A percentile compares a stretch with the other conserved stretches of the same genome.
These are phyloP conservation scores for Isoperla grammatica DNA, from an alignment of 2,888 invertebrate genomes.

Conservation along the genomic window DNA sequence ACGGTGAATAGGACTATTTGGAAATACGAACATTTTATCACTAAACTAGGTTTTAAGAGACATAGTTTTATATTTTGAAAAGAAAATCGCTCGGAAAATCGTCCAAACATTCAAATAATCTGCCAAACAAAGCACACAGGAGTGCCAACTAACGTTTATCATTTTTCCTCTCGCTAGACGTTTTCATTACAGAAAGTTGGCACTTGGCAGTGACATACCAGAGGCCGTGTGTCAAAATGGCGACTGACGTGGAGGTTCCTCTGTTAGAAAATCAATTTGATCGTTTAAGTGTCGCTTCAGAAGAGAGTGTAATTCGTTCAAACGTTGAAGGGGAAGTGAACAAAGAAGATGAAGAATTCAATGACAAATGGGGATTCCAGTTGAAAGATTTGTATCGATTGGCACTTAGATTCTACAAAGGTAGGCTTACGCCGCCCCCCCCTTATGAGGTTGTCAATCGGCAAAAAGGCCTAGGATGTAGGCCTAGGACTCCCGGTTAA, in stretches of 20 bases:
- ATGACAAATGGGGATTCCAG: conserved; percentile 28
- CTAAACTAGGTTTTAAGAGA: no score
- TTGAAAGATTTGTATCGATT: conserved; percentile 79
- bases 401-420: conserved; percentile 89
- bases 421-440: conserved; percentile 47
- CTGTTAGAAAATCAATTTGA: conserved; percentile 26
- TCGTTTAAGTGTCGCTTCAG: conserved; percentile 27
- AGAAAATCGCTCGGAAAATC: no score
- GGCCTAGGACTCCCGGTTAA: not conserved
- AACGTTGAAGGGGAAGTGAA: conserved; percentile 22
- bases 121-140: no score
- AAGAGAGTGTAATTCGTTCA: conserved; percentile 25
- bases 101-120: no score
- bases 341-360: conserved; percentile 26
- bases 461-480: no score
- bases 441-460: not conserved
- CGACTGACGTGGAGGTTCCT: conserved; percentile 26
- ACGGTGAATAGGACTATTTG: no score
- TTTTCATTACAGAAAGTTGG: not conserved
- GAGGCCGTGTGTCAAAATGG: conserved; percentile 22
- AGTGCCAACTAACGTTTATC: no score
- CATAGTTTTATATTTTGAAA: no score
- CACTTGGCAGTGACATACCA: no score
- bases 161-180: no score
- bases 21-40: no score